Base-by-base conservation (phyloP, 1,140 invertebrate genomes). In the Charaxes varanes region DNA sequence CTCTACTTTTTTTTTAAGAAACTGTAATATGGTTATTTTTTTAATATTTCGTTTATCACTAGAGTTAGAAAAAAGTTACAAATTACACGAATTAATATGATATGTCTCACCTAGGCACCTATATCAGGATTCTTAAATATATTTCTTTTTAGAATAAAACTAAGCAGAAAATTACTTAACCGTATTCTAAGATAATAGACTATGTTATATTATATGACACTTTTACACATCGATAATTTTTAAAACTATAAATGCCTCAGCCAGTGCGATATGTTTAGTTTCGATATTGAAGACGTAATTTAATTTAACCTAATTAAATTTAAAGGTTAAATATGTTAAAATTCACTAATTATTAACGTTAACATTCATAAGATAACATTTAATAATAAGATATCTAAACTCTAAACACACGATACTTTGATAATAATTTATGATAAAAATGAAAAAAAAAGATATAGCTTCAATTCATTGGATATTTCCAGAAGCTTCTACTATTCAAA, bases 181-280 rank as follows among this genome's bases (percentile, higher is more conserved):
- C 43, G 41, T 51, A 56, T 36, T 33, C 42, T 61, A 64, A 26
- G 35, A 31, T 17, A 17, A 3, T 30, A 27, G 5, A 7, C 10
- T 14, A 31, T 31, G 18, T 17, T 31, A 17, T 6, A 28, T 12
- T 28, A 28, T 15, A 28, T n/a, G 22, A 24, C 26, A 31, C 28
- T 31, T 61, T 64, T 62, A 65, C 72, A 69, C 68, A 72, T 56
- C 64, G 44, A 74, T 72, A 62, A 45, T 66, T 50, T 48, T 33
- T 48, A 53, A 41, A 54, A 59, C 43, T 41, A 41, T 74, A 74
- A 76, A 78, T 82, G 73, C 74, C 74, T 66, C 78, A 79, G 74
- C 78, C 78, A 79, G 65, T 52, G n/a, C n/a, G 71, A 81, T 81
- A 78, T 78, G 70, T 81, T 72, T 73, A 62, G 65, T 80, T 71